Percentiles rank a stretch among this genome's conserved stretches.
These are phyloP conservation scores for Ciconia boyciana DNA, from an alignment of 2,113 vertebrate species.

Conservation along the genomic window DNA sequence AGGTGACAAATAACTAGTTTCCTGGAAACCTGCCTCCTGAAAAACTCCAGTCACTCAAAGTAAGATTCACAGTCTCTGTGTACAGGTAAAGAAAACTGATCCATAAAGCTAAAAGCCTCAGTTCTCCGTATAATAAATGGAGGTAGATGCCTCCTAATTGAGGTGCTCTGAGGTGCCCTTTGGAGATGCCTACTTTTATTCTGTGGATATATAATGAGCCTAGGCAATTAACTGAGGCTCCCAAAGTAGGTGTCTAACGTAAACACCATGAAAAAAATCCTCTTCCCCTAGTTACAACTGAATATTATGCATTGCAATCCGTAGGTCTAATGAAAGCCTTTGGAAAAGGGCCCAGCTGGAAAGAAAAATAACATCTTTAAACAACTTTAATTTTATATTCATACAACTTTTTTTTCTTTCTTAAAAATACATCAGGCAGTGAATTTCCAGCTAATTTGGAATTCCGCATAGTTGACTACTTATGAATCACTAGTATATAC, in stretches of 20 bases:
- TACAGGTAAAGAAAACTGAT: neutral
- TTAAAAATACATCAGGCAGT: neutral
- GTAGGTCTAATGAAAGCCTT: neutral
- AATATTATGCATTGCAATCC: neutral
- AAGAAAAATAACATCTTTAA: conserved; percentile 10
- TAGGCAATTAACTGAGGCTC: conserved; percentile 30
- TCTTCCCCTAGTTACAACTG: neutral
- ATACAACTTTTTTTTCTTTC: neutral
- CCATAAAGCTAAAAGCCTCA: neutral
- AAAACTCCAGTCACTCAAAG: neutral
- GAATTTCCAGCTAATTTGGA: conserved; percentile 15
- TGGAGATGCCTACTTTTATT: conserved; percentile 31
- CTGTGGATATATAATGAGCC: conserved; percentile 14
- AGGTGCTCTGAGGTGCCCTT: conserved; percentile 5
- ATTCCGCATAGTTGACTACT: neutral
- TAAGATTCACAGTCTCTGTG: neutral
- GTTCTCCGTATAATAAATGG: neutral
- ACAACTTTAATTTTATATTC: neutral
- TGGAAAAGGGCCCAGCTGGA: neutral
- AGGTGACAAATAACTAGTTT: neutral
- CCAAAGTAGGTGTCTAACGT: neutral
- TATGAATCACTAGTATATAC: conserved; percentile 2
- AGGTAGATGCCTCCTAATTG: neutral
- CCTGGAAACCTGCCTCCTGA: neutral
- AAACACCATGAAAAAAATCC: neutral